These are phyloP conservation scores for Atlantisia rogersi DNA, from an alignment of 2,113 vertebrate species.

Conservation along the genomic window DNA sequence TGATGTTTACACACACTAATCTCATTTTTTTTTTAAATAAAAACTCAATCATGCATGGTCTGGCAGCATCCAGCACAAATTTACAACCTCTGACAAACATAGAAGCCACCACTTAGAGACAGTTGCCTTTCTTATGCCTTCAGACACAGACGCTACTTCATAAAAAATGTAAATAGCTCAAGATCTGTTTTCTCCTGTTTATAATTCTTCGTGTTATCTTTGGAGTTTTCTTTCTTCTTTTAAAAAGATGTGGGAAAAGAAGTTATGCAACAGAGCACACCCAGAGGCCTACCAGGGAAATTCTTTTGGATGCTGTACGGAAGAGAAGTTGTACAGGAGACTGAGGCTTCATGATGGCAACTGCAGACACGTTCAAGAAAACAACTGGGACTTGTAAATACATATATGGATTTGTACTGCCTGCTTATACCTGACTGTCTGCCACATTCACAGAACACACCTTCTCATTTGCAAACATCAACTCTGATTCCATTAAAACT, in stretches of 20 bases:
- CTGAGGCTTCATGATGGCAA: neutral
- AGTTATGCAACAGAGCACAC: neutral
- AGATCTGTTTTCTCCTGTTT: neutral
- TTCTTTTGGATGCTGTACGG: neutral
- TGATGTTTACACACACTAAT: neutral
- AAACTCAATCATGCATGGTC: neutral
- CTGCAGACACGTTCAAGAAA: neutral
- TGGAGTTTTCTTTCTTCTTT: neutral
- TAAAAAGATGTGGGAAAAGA: neutral
- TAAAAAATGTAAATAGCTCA: neutral
- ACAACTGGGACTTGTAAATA: neutral
- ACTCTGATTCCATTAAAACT: neutral
- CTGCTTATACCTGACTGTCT: neutral
- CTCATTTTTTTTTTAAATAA: neutral
- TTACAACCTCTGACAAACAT: neutral
- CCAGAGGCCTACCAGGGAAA: neutral
- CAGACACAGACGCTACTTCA: neutral
- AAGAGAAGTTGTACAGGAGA: neutral
- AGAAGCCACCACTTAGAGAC: neutral
- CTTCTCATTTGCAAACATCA: neutral
- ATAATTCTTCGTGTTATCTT: neutral
- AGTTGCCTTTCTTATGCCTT: neutral
- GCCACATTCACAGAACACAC: neutral
- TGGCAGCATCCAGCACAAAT: neutral
- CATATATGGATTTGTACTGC: neutral